Evolutionary conservation across 2,113 vertebrate species (phyloP).

Genomic region (Pelobates fuscus): DNA sequence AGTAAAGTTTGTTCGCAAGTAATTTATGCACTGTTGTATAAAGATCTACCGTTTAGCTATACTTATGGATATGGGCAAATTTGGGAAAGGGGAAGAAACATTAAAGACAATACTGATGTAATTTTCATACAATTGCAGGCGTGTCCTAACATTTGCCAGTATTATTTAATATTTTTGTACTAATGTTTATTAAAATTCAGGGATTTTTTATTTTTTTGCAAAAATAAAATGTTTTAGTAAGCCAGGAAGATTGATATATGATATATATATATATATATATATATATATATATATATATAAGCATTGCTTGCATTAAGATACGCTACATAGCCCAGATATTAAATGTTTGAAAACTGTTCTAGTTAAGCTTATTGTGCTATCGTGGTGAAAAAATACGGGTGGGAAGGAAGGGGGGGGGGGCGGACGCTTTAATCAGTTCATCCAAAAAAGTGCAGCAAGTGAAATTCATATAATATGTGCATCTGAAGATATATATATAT

Average conservation of each 20-base stretch:
- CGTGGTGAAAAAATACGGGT: too few species aligned
- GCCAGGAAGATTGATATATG: background rate
- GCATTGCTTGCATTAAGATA: too few species aligned
- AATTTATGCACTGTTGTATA: slow-evolving; percentile 16
- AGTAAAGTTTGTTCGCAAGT: slow-evolving; percentile 34
- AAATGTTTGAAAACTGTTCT: background rate
- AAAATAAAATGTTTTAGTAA: background rate
- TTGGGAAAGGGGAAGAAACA: background rate
- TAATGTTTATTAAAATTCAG: too few species aligned
- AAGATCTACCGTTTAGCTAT: background rate
- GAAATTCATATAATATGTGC: too few species aligned
- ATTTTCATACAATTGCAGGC: slow-evolving; percentile 1
- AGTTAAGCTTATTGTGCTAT: background rate
- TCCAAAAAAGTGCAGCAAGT: too few species aligned
- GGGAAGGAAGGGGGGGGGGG: too few species aligned
- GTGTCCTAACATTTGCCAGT: background rate
- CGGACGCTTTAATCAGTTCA: too few species aligned
- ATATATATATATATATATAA: too few species aligned
- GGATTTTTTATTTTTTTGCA: background rate
- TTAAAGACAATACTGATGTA: background rate
- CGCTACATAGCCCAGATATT: too few species aligned
- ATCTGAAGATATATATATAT: too few species aligned
- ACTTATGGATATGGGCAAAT: background rate
- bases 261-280: background rate
- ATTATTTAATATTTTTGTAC: background rate